Conservation (phyloP, 1,140 invertebrate species). For the Coptotermes formosanus region DNA sequence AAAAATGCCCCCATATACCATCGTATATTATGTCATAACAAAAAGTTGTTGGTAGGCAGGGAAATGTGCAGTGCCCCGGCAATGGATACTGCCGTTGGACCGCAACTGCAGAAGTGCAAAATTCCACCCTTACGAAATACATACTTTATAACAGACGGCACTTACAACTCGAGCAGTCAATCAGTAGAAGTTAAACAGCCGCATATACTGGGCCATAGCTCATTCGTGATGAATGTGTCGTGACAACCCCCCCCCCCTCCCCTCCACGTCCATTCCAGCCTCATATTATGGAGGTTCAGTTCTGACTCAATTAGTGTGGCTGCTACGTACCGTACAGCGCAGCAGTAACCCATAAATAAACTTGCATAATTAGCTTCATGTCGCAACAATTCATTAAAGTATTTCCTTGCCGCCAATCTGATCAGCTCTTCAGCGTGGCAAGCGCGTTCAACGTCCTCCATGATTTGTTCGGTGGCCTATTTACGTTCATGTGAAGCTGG, state of each 20-base stretch:
- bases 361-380: background rate
- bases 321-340: background rate
- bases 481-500: too few species aligned
- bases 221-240: background rate
- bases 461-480: too few species aligned
- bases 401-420: background rate
- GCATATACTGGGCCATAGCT: background rate
- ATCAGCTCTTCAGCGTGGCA: background rate
- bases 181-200: background rate
- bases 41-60: too few species aligned
- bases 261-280: too few species aligned
- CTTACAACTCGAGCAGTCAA: background rate
- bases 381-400: background rate
- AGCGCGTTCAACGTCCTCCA: background rate
- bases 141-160: background rate
- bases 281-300: background rate
- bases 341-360: background rate
- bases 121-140: too few species aligned
- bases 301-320: background rate
- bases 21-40: too few species aligned
- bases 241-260: background rate
- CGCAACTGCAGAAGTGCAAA: too few species aligned
- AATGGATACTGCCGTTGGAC: background rate
- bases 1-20: too few species aligned
- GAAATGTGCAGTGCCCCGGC: background rate